Evolutionary conservation across 2,113 vertebrate species (phyloP).

Genomic region (Heterocephalus glaber): DNA sequence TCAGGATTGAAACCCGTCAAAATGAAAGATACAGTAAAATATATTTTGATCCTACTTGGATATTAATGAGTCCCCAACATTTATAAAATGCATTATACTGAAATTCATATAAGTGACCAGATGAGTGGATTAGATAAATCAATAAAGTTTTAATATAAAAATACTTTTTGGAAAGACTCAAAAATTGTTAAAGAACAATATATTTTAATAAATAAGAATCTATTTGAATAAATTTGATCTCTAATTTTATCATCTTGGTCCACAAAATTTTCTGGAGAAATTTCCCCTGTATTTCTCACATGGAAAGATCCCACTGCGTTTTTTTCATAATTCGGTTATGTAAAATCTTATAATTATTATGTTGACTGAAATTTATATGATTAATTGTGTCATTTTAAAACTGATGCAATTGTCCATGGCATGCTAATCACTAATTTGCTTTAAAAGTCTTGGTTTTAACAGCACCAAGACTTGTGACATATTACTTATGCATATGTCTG

Average conservation of each 20-base stretch:
- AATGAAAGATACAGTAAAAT: not conserved
- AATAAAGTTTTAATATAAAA: not conserved
- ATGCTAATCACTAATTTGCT: not conserved
- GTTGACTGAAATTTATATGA: not conserved
- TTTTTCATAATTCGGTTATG: not conserved
- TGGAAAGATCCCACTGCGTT: not conserved
- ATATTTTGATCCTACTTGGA: not conserved
- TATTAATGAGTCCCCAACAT: not conserved
- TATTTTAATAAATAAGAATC: not conserved
- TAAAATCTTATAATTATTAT: not conserved
- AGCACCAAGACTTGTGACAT: not conserved
- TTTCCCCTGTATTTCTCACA: not conserved
- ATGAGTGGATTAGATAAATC: not conserved
- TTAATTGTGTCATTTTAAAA: not conserved
- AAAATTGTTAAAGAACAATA: not conserved
- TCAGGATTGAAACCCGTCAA: not conserved
- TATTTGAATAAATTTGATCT: not conserved
- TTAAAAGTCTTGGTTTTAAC: not conserved
- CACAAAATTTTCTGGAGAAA: not conserved
- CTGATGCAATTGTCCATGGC: not conserved
- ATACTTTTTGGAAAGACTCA: not conserved
- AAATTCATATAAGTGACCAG: not conserved
- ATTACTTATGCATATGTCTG: not conserved
- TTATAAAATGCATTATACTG: not conserved
- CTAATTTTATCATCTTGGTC: not conserved